A percentile compares a stretch with the other conserved stretches of the same genome.
Evolutionary conservation across 2,888 invertebrate genomes (phyloP).

Genomic region (Xylota sylvarum): DNA sequence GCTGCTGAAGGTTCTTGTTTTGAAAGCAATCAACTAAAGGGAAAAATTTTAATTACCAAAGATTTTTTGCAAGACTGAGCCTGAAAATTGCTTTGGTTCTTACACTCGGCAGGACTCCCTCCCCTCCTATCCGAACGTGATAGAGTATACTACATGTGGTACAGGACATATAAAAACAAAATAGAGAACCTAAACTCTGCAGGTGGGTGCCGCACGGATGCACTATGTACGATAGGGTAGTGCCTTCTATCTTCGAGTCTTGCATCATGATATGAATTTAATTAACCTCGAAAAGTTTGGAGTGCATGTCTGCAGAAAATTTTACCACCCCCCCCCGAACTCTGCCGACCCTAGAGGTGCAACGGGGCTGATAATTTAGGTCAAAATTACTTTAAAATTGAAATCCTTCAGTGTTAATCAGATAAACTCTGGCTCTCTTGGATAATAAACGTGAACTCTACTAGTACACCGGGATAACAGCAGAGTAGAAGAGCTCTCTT

Average conservation of each 20-base stretch:
- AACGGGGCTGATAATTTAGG: slow-evolving; percentile 64
- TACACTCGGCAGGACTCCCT: not conserved
- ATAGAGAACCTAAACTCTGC: slow-evolving; percentile 13
- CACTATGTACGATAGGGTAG: slow-evolving; percentile 15
- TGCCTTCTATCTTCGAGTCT: slow-evolving; percentile 66
- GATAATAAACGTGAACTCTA: slow-evolving; percentile 39
- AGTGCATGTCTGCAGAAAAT: slow-evolving; percentile 83
- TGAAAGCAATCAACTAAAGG: slow-evolving; percentile 66
- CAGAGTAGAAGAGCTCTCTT: not conserved
- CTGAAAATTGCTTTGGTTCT: slow-evolving; percentile 78
- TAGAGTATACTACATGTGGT: not conserved
- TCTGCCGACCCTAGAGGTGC: slow-evolving; percentile 21
- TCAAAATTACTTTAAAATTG: slow-evolving; percentile 76
- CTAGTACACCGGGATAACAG: slow-evolving; percentile 1
- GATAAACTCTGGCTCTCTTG: slow-evolving; percentile 67
- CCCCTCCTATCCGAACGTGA: not conserved
- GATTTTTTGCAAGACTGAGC: slow-evolving; percentile 79
- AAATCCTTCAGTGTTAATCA: slow-evolving; percentile 72
- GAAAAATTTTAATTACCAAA: slow-evolving; percentile 77
- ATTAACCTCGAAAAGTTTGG: slow-evolving; percentile 81
- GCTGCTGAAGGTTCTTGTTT: slow-evolving; percentile 42
- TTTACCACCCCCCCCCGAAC: slow-evolving; percentile 29
- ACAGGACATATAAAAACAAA: slow-evolving; percentile 30
- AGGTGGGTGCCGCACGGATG: slow-evolving; percentile 25
- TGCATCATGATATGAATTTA: slow-evolving; percentile 82